These are phyloP conservation scores for Mugil cephalus DNA, from an alignment of 2,113 vertebrate species.

Conservation along the genomic window DNA sequence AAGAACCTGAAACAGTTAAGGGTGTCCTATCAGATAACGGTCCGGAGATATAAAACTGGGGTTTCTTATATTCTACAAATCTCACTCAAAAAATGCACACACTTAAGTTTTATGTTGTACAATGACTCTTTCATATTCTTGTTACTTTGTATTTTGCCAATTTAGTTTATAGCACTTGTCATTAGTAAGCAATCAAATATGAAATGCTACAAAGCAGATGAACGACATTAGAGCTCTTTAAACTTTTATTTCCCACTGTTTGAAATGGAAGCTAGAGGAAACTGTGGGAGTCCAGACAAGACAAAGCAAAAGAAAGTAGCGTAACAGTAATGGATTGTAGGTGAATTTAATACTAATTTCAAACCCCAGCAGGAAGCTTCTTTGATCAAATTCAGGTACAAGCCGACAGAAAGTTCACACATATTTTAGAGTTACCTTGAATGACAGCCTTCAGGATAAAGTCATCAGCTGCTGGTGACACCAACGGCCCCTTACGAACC, in stretches of 20 bases:
- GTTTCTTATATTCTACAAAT: too few relatives aligned
- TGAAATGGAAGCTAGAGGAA: too few relatives aligned
- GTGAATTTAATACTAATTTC: not conserved
- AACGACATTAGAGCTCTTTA: too few relatives aligned
- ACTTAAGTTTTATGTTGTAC: too few relatives aligned
- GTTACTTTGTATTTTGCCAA: not conserved
- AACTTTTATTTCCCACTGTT: too few relatives aligned
- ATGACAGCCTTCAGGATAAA: conserved; percentile 78
- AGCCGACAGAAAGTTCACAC: not conserved
- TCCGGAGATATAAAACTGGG: too few relatives aligned
- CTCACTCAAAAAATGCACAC: too few relatives aligned
- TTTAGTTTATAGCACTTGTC: too few relatives aligned
- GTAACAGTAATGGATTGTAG: not conserved
- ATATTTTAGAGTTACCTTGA: conserved; percentile 65
- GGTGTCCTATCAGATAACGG: too few relatives aligned
- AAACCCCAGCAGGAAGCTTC: not conserved
- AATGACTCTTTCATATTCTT: not conserved
- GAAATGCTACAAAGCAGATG: too few relatives aligned
- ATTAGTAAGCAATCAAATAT: too few relatives aligned
- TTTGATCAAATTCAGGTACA: not conserved
- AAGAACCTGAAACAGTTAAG: too few relatives aligned
- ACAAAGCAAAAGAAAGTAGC: not conserved
- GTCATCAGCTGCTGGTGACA: conserved; percentile 44
- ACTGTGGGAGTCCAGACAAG: not conserved
- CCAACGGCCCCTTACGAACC: conserved; percentile 76